Evolutionary conservation across 2,113 vertebrate species (phyloP).

Genomic region (Clarias gariepinus): DNA sequence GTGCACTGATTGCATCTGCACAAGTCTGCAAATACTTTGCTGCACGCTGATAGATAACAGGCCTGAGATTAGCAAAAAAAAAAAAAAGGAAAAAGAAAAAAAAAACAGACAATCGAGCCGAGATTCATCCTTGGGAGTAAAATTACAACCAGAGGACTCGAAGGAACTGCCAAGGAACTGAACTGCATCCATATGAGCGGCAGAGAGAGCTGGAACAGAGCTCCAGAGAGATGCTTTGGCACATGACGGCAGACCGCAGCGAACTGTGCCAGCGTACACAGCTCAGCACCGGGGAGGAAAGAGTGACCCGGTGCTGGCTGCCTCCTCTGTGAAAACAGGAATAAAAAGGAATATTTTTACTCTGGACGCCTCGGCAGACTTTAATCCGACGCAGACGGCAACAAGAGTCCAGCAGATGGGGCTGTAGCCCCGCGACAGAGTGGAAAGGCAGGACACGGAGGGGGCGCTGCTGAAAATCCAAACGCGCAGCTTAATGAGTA

Average conservation of each 20-base stretch:
- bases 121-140: not conserved
- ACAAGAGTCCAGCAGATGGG: not conserved
- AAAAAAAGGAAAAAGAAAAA: accelerated
- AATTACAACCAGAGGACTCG: slow-evolving; percentile 20
- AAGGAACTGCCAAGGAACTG: not conserved
- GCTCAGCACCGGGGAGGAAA: slow-evolving; percentile 9
- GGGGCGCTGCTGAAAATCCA: not conserved
- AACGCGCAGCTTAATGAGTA: not conserved
- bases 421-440: not conserved
- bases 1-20: not conserved
- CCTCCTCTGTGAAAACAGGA: slow-evolving; percentile 9
- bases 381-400: not conserved
- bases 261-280: slow-evolving; percentile 2
- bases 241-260: not conserved
- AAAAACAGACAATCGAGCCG: not conserved
- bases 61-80: not conserved
- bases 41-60: slow-evolving; percentile 5
- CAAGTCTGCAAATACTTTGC: not conserved
- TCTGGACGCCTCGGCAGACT: not conserved
- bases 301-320: not conserved
- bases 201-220: slow-evolving; percentile 13
- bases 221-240: slow-evolving; percentile 5
- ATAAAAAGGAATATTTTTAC: slow-evolving; percentile 7
- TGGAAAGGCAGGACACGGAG: not conserved
- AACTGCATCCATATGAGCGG: not conserved